Conservation (phyloP, 2,888 invertebrate species). For the Amphimallon solstitiale region DNA sequence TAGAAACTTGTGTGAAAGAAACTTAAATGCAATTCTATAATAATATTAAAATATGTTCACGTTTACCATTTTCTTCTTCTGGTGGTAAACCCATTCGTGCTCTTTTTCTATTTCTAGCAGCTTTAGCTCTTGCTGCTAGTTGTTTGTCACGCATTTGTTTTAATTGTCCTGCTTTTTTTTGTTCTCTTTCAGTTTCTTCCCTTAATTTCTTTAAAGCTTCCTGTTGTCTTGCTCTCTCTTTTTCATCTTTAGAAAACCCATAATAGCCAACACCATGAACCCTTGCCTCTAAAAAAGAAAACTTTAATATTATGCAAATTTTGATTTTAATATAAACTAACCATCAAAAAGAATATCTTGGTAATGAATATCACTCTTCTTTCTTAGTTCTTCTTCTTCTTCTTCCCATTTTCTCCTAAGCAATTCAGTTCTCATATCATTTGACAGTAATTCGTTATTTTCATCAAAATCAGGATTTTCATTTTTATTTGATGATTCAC, state of each 20-base stretch:
- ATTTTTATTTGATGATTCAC: slow-evolving; percentile 33
- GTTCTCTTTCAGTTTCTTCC: slow-evolving; percentile 75
- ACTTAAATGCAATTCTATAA: slow-evolving; percentile 1
- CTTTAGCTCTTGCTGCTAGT: slow-evolving; percentile 75
- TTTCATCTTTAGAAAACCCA: slow-evolving; percentile 88
- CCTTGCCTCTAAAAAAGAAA: slow-evolving; percentile 76
- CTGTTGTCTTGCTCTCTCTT: slow-evolving; percentile 82
- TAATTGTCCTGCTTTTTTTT: slow-evolving; percentile 71
- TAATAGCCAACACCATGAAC: slow-evolving; percentile 94
- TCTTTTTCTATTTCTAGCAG: slow-evolving; percentile 78
- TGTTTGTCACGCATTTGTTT: slow-evolving; percentile 73
- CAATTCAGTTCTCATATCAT: slow-evolving; percentile 72
- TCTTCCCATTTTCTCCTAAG: slow-evolving; percentile 89
- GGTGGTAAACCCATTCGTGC: slow-evolving; percentile 79
- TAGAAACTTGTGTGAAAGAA: no score
- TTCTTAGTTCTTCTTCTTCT: slow-evolving; percentile 77
- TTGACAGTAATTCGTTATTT: slow-evolving; percentile 63
- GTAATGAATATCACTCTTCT: slow-evolving; percentile 86
- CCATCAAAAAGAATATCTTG: slow-evolving; percentile 91
- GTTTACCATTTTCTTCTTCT: slow-evolving; percentile 50
- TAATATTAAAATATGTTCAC: slow-evolving; percentile 1
- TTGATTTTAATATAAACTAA: slow-evolving; percentile 57
- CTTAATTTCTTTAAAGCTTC: slow-evolving; percentile 77
- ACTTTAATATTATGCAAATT: slow-evolving; percentile 18
- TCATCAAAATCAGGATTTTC: slow-evolving; percentile 51